Evolutionary conservation across 2,797 vertebrate genomes (phyloP).

Genomic region (Hypotaenidia philippensis): DNA sequence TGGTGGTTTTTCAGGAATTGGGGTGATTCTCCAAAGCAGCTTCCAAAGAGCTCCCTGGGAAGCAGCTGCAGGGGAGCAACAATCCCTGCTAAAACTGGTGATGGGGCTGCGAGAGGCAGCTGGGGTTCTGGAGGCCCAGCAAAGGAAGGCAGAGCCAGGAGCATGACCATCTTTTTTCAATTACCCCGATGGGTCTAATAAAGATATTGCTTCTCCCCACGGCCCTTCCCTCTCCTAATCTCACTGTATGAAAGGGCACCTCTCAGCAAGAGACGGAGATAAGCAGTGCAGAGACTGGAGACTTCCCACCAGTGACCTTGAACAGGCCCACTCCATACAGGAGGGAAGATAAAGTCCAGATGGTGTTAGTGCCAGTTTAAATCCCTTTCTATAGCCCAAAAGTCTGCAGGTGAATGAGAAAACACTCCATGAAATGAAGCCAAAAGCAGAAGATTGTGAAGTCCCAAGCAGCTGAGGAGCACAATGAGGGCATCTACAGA

Average conservation of each 20-base stretch:
- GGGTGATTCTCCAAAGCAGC: background rate
- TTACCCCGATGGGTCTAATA: background rate
- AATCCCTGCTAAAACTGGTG: background rate
- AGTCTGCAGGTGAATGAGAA: background rate
- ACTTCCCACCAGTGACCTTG: background rate
- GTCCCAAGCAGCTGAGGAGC: background rate
- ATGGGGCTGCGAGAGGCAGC: background rate
- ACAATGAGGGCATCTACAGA: rapidly evolving
- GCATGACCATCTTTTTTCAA: rapidly evolving
- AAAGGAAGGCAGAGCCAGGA: background rate
- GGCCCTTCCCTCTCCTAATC: background rate
- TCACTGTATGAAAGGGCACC: background rate
- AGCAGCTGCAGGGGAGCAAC: background rate
- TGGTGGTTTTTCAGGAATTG: background rate
- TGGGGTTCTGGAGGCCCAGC: background rate
- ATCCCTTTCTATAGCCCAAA: constrained; percentile 1
- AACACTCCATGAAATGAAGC: background rate
- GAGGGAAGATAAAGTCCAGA: background rate
- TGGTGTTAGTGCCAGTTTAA: background rate
- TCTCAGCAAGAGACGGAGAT: background rate
- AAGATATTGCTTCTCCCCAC: background rate
- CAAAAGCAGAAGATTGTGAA: background rate
- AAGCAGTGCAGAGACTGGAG: background rate
- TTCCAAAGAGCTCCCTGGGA: background rate
- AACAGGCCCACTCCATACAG: background rate